A percentile compares a stretch with the other conserved stretches of the same genome.
Conservation (phyloP, 1,140 invertebrate species). For the Fopius arisanus region DNA sequence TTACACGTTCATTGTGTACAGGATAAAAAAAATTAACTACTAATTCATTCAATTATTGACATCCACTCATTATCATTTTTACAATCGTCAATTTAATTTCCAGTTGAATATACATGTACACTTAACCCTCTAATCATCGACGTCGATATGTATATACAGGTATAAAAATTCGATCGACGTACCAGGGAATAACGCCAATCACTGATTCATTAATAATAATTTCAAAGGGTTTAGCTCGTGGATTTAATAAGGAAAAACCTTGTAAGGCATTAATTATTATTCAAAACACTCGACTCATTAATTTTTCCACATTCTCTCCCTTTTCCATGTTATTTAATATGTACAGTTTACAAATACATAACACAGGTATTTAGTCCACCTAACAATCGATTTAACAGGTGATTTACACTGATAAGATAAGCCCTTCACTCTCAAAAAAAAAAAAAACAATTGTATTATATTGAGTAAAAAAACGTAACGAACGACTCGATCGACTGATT, state of each 20-base stretch:
- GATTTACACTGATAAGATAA: not conserved
- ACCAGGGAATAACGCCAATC: not conserved
- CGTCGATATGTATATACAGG: not conserved
- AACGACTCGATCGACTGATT: not conserved
- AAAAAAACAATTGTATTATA: not conserved
- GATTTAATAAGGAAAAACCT: not conserved
- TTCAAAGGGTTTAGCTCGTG: not conserved
- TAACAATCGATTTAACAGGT: constrained; percentile 33
- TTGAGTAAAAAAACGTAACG: not conserved
- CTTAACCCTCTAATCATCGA: not conserved
- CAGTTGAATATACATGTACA: not conserved
- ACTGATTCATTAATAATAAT: constrained; percentile 24
- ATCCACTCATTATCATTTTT: constrained; percentile 32
- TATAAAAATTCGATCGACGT: constrained; percentile 7
- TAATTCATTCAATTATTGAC: constrained; percentile 45
- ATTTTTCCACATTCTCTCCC: constrained; percentile 7
- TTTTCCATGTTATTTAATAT: constrained; percentile 35
- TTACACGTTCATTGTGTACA: constrained; percentile 51
- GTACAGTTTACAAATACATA: constrained; percentile 59
- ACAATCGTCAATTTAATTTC: constrained; percentile 28
- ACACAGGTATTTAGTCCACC: constrained; percentile 48
- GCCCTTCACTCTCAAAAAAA: not conserved
- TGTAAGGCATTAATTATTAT: not conserved
- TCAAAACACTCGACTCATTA: constrained; percentile 13
- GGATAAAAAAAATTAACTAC: constrained; percentile 59